Evolutionary conservation across 2,797 vertebrate species (phyloP), one percentile per base, ranked within the genome.

Genomic region (Sylvia borin): DNA sequence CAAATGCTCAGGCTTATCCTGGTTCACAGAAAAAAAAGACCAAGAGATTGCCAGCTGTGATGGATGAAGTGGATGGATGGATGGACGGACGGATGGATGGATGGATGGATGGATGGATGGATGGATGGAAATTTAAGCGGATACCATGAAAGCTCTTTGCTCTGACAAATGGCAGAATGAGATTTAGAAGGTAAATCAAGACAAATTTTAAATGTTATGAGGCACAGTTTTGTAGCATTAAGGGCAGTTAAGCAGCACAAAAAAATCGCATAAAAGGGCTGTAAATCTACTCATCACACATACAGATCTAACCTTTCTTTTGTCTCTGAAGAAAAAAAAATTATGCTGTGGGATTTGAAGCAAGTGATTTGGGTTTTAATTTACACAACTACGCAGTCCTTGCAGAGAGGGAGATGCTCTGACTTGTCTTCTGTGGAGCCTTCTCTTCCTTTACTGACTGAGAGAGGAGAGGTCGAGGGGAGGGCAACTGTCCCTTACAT

Each of bases 11-110:
- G 16, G 7, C 4, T 71, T n/a, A 71, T 48, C 22, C 14, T 55
- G 3, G 2, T 51, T 74, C 12, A n/a, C 6, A 40, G 8, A 80
- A 18, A 16, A 74, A 62, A 66, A 71, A 58, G 11, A 76, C 7
- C 2, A 70, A 70, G 36, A 47, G 4, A 5, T 47, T 4, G 0
- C 4, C 5, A 24, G 6, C 24, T 10, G 5, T 22, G 10, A 3
- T 27, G 15, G 26, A 34, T 53, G 9, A 74, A 74, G 22, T 26
- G 21, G 32, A 55, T 43, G 20, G 26, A 58, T 18, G 55, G 42
- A 57, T 17, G 31, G 45, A 50, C 21, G 71, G 27, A 32, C 20
- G 57, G 57, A 43, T 43, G 38, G 31, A 51, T 54, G 75, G 61
- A 55, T 55, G 50, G 61, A 66, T 36, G 42, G 75, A 78, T 36